Evolutionary conservation across 2,797 vertebrate species (phyloP).

Genomic region (Premnoplex brunnescens): DNA sequence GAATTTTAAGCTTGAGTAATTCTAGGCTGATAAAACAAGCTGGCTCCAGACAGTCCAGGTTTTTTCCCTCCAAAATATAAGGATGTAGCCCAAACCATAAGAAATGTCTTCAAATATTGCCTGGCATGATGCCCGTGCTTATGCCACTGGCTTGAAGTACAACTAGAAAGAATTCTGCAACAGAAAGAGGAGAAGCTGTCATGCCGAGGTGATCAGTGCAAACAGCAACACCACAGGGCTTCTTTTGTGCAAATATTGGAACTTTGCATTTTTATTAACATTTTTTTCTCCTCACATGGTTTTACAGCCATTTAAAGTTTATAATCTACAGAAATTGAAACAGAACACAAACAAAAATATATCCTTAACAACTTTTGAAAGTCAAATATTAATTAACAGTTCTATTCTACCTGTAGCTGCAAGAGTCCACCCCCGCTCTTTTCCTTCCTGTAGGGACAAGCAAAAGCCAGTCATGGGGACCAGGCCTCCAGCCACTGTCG

Average conservation of each 20-base stretch:
- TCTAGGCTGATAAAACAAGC: constrained; percentile 47
- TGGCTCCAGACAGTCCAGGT: constrained; percentile 58
- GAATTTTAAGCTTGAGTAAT: constrained; percentile 61
- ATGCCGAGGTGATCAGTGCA: constrained; percentile 41
- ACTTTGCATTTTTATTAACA: constrained; percentile 82
- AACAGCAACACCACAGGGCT: constrained; percentile 54
- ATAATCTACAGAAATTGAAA: constrained; percentile 82
- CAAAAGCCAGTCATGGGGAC: constrained; percentile 4
- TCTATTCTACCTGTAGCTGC: constrained; percentile 72
- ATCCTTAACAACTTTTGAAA: constrained; percentile 78
- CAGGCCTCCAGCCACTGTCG: neutral
- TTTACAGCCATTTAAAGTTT: constrained; percentile 80
- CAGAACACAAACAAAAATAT: constrained; percentile 81
- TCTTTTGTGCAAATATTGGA: constrained; percentile 76
- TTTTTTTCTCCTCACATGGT: constrained; percentile 74
- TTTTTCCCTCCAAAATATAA: constrained; percentile 24
- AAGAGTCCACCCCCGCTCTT: constrained; percentile 11
- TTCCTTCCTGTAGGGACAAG: constrained; percentile 22
- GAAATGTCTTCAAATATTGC: constrained; percentile 7
- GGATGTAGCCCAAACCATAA: constrained; percentile 60
- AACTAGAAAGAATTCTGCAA: neutral
- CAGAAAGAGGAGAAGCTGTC: neutral
- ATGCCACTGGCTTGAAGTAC: constrained; percentile 20
- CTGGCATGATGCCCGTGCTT: constrained; percentile 35
- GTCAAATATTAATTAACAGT: constrained; percentile 75